Evolutionary conservation across 2,797 vertebrate species (phyloP), one percentile per base, ranked within the genome.

Genomic region (Luscinia megarhynchos): DNA sequence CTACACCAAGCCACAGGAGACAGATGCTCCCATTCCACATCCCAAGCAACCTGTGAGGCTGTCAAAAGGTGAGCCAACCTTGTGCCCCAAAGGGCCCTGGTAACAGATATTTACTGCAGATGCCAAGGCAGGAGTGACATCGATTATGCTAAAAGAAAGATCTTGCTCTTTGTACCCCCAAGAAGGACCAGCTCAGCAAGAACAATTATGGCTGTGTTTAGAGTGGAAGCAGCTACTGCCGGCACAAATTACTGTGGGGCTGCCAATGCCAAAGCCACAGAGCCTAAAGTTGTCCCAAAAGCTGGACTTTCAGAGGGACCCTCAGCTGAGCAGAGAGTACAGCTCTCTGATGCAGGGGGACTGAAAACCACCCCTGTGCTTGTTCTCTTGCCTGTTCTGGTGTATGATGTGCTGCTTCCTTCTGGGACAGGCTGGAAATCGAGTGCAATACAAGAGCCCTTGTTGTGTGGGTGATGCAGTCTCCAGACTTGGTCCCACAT

Each of bases 21-120:
- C 15, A 27, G 12, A 26, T 5, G 10, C 20, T 80, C n/a, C 40
- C n/a, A 16, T 40, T 53, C 50, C n/a, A n/a, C 53, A 21, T 19
- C 8, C 36, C 1, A 2, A 95, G 34, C 38, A 43, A 87, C 30
- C 48, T 19, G 11, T 2, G 2, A 48, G 23, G 3, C 0, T 48
- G 38, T 43, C 45, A 38, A n/a, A 88, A 48, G 45, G 54, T 5
- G 8, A 68, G 34, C 34, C 0, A 1, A 55, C 53, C 36, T 12
- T 40, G 29, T 7, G 7, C 54, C 54, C n/a, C 1, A 1, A 1
- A 67, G 0, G 1, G n/a, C 4, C 45, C 32, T 8, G 2, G 55
- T 34, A 38, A 50, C 76, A 64, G 66, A 50, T 22, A 30, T 67
- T 67, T 51, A 77, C 80, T 57, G 76, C 74, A 86, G 61, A 78